These are phyloP conservation scores for Ennomos quercinarius DNA, from an alignment of 2,888 invertebrate genomes.

Conservation along the genomic window DNA sequence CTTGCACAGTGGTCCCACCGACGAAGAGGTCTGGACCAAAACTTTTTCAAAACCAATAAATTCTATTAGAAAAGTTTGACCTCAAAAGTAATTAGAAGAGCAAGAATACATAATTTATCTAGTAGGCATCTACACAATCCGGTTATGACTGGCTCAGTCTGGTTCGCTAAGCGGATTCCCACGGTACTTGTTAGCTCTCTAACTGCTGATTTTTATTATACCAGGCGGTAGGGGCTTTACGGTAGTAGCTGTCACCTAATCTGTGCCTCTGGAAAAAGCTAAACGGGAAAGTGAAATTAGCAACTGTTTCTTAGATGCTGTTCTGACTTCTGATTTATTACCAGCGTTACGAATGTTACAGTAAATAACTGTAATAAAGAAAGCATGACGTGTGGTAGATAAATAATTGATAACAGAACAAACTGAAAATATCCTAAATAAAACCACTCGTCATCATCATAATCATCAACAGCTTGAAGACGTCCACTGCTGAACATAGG, in stretches of 20 bases:
- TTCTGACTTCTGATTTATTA: conserved; percentile 15
- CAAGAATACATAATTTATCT: conserved; percentile 44
- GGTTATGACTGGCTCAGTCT: conserved; percentile 41
- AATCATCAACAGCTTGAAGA: too few species aligned
- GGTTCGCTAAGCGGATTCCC: conserved; percentile 41
- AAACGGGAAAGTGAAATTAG: conserved; percentile 34
- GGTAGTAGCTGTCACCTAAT: conserved; percentile 9
- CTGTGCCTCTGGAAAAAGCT: conserved; percentile 27
- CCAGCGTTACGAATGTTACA: too few species aligned
- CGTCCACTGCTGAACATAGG: too few species aligned
- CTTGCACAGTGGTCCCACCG: conserved; percentile 8
- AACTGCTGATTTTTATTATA: conserved; percentile 38
- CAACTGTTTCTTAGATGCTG: conserved; percentile 22
- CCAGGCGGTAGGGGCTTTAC: conserved; percentile 7
- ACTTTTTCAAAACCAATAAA: conserved; percentile 31
- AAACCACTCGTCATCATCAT: too few species aligned
- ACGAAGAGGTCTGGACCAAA: conserved; percentile 27
- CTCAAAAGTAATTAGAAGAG: conserved; percentile 44
- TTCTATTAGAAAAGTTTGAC: conserved; percentile 41
- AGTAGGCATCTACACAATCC: conserved; percentile 33
- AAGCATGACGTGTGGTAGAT: too few species aligned
- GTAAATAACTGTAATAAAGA: too few species aligned
- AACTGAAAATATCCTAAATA: too few species aligned
- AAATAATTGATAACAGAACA: too few species aligned
- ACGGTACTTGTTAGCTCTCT: conserved; percentile 44